A percentile compares a stretch with the other conserved stretches of the same genome.
Evolutionary conservation across 2,888 invertebrate species (phyloP).

Genomic region (Zygogramma bicolorata): DNA sequence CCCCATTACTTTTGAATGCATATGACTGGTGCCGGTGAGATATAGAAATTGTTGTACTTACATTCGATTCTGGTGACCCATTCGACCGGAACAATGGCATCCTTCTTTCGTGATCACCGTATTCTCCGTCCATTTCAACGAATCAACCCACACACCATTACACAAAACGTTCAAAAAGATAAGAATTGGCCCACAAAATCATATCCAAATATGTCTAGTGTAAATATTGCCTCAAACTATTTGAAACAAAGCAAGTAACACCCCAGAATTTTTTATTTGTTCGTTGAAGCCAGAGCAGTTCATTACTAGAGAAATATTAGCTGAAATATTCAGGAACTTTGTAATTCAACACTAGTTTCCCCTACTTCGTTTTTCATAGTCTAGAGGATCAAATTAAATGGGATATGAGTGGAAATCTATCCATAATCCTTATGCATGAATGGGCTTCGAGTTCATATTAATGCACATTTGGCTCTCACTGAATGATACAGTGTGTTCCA

Average conservation of each 20-base stretch:
- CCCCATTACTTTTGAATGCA: too few species aligned
- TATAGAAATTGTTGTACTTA: too few species aligned
- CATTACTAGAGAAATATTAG: conserved; percentile 23
- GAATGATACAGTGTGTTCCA: too few species aligned
- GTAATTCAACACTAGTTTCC: conserved; percentile 34
- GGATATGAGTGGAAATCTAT: conserved; percentile 41
- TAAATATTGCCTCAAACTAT: conserved; percentile 17
- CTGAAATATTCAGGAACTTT: conserved; percentile 29
- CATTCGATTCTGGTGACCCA: conserved; percentile 2
- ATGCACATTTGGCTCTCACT: neutral
- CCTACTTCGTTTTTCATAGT: conserved; percentile 29
- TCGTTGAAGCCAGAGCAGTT: conserved; percentile 13
- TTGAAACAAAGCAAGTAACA: conserved; percentile 8
- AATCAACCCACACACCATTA: neutral
- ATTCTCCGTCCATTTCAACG: neutral
- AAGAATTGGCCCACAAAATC: neutral
- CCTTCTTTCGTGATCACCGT: neutral
- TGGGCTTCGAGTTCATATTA: neutral
- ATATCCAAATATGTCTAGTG: neutral
- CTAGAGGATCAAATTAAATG: conserved; percentile 38
- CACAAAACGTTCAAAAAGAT: neutral
- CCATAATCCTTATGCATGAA: conserved; percentile 8
- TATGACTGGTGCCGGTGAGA: too few species aligned
- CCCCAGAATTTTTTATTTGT: neutral
- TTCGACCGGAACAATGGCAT: neutral